Evolutionary conservation across 2,113 vertebrate species (phyloP), one percentile per base, ranked within the genome.

Genomic region (Nematolebias whitei): DNA sequence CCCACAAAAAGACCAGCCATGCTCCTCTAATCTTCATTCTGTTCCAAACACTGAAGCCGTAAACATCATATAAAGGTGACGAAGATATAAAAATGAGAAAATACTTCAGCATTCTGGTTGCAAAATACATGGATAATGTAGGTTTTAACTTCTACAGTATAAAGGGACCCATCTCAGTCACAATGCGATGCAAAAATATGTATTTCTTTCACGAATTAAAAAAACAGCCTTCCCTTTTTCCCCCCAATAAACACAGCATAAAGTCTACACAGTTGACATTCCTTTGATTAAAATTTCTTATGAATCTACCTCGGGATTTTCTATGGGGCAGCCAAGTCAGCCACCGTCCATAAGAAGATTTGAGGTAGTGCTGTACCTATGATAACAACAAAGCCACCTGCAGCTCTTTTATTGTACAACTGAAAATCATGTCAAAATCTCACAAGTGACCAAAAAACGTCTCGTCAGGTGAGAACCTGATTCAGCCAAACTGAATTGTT

Each of bases 291-390:
- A 83, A 83, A 83, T 19, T 76, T 39, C 32, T 68, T 78, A 68
- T 39, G 78, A 78, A 83, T 44, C 44, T 45, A 82, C 86, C 86
- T 88, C 75, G 68, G 50, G 76, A 47, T 71, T 87, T 79, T 68
- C 53, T 84, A 52, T 63, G 41, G 68, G 61, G 57, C 53, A 11
- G 26, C 56, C 79, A 64, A 75, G 63, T 76, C 62, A 71, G 51
- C 56, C 44, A 44, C 67, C 11, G 73, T 67, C 83, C 70, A 63
- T 62, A 63, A 55, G 61, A 80, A 78, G 54, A 68, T 89, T 80
- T 88, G 91, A 93, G 91, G 92, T 92, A 93, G 92, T 74, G 76
- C 74, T 87, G 88, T 84, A 80, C 86, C 82, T 81, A 60, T 68
- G 83, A 78, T 83, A 76, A 79, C 62, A 84, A 80, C 68, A 71